A percentile compares a stretch with the other conserved stretches of the same genome.
Evolutionary conservation across 2,113 vertebrate species (phyloP).

Genomic region (Cacatua alba): DNA sequence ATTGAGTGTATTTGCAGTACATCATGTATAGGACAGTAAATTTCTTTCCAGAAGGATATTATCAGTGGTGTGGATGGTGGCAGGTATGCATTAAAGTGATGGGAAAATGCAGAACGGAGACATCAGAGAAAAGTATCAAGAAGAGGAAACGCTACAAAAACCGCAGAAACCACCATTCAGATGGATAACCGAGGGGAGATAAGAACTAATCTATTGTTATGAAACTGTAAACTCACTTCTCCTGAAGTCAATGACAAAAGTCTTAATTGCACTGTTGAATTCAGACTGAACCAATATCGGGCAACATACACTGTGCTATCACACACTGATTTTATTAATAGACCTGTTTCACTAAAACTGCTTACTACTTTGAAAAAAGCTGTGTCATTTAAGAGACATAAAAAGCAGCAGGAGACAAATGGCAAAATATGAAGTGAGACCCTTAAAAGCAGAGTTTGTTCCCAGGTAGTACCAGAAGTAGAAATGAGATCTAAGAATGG

Average conservation of each 20-base stretch:
- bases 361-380: background rate
- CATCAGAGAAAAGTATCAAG: background rate
- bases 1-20: background rate
- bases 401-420: background rate
- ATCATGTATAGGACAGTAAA: background rate
- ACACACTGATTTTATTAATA: background rate
- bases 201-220: background rate
- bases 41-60: background rate
- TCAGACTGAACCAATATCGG: background rate
- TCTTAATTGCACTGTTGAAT: background rate
- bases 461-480: background rate
- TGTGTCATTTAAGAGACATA: background rate
- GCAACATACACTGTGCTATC: too few species aligned
- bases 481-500: background rate
- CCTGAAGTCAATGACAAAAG: background rate
- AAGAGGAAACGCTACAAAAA: background rate
- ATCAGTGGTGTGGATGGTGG: too few species aligned
- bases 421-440: background rate
- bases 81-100: background rate
- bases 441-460: background rate
- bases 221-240: background rate
- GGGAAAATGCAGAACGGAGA: background rate
- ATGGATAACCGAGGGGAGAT: fast-evolving
- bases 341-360: background rate
- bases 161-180: background rate